These are phyloP conservation scores for Syrista parreyssii DNA, from an alignment of 2,888 invertebrate genomes.

Conservation along the genomic window DNA sequence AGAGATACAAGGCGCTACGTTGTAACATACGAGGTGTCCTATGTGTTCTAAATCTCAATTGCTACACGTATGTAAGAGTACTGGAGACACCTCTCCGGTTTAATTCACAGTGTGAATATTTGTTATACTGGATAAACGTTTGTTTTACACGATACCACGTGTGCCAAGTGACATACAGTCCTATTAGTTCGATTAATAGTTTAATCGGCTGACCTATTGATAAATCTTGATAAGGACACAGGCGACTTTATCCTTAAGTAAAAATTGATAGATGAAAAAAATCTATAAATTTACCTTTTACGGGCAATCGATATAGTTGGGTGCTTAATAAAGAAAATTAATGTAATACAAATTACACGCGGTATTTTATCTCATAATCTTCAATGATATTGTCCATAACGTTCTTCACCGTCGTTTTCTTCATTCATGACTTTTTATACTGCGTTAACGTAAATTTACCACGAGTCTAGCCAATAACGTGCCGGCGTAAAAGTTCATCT, in stretches of 20 bases:
- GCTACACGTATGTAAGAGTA: not conserved
- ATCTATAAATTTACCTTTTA: not conserved
- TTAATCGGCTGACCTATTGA: not conserved
- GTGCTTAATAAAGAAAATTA: not conserved
- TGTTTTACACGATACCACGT: not conserved
- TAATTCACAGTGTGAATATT: not conserved
- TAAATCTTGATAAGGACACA: not conserved
- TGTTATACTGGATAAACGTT: not conserved
- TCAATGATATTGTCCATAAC: not conserved
- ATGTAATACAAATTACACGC: not conserved
- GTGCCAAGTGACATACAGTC: no score
- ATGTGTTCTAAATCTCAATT: conserved; percentile 5
- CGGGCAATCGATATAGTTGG: not conserved
- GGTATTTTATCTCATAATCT: not conserved
- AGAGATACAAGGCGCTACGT: conserved; percentile 25
- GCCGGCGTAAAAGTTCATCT: not conserved
- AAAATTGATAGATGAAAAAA: not conserved
- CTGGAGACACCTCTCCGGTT: not conserved
- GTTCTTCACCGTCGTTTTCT: not conserved
- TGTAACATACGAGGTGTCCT: not conserved
- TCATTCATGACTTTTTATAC: not conserved
- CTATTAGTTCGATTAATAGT: no score
- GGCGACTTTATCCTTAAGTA: not conserved
- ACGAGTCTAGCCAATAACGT: not conserved
- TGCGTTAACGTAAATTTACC: not conserved